Percentiles rank a stretch among this genome's conserved stretches.
These are phyloP conservation scores for Anthophora plumipes DNA, from an alignment of 2,888 invertebrate genomes.

Conservation along the genomic window DNA sequence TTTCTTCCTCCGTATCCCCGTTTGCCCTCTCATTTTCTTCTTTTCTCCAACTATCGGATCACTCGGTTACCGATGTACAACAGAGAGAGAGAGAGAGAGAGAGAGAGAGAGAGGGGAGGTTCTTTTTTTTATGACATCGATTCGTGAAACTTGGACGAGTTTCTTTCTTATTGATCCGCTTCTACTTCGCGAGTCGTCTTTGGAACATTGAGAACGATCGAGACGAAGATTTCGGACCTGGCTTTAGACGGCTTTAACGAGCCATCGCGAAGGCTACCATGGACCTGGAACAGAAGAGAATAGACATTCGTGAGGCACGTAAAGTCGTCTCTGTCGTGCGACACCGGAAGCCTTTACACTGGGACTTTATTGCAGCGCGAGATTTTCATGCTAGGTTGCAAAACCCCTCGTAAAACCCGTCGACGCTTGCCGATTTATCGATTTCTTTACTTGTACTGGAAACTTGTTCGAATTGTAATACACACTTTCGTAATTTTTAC, in stretches of 20 bases:
- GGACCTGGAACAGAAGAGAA: conserved; percentile 36
- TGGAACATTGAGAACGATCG: neutral
- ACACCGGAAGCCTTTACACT: neutral
- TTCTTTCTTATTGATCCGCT: neutral
- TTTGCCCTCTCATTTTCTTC: conserved; percentile 70
- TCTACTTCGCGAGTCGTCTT: neutral
- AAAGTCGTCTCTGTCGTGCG: neutral
- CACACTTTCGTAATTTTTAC: too few species aligned
- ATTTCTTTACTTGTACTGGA: too few species aligned
- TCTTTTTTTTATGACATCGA: neutral
- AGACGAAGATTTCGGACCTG: neutral
- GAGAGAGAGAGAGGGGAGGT: too few species aligned
- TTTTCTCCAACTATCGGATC: neutral
- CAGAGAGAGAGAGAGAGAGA: too few species aligned
- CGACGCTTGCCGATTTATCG: too few species aligned
- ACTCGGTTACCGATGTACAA: neutral
- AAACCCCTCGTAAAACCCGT: too few species aligned
- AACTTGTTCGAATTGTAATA: too few species aligned
- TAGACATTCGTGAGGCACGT: neutral
- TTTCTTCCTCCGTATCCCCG: conserved; percentile 66
- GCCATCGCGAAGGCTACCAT: neutral
- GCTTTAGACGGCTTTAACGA: neutral
- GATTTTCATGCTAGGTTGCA: too few species aligned
- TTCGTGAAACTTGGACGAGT: neutral
- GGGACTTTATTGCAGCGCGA: conserved; percentile 39